Base-by-base conservation (phyloP, 1,140 invertebrate genomes). In the Bombus confusus region DNA sequence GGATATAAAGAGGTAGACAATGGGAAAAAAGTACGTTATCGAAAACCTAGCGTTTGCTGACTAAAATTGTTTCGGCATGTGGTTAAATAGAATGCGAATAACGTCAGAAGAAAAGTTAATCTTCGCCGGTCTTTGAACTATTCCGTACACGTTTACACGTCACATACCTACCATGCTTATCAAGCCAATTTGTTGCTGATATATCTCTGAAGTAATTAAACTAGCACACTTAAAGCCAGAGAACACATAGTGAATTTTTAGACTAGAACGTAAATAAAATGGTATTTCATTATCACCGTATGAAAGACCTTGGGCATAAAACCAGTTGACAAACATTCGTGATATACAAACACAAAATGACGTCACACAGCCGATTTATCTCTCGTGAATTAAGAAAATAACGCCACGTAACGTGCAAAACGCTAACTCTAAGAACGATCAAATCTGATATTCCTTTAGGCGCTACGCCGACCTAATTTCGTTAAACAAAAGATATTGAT, bases 401-500 rank as follows among this genome's bases (percentile, higher is more conserved):
- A n/a, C 39, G 10, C 66, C 8, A 47, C 18, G 22, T 59, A 31
- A n/a, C n/a, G 15, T 31, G 34, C 28, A 47, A 34, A 39, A 41
- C 15, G n/a, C 22, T 47, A 25, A 79, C 43, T 43, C 39, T 69
- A 31, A 59, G n/a, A 41, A 28, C 15, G 57, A 77, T 62, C 28
- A 64, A 77, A 77, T 64, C 62, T 62, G 57, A 62, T 31, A 28
- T 43, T 4, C 18, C 57, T 28, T 10, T 41, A 41, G 34, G 12
- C 75, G 57, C 59, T 62, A n/a, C 57, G 1, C 37, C 57, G 75
- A 77, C 75, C 75, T 62, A 39, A 62, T 77, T 77, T 39, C 57
- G 25, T 62, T 64, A 41, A 41, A 77, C 39, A 31, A 59, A 76
- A 59, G 15, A 41, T 64, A 64, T 41, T 12, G 57, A 31, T 31